Conservation (phyloP, 2,113 vertebrate genomes). For the Melanerpes formicivorus region DNA sequence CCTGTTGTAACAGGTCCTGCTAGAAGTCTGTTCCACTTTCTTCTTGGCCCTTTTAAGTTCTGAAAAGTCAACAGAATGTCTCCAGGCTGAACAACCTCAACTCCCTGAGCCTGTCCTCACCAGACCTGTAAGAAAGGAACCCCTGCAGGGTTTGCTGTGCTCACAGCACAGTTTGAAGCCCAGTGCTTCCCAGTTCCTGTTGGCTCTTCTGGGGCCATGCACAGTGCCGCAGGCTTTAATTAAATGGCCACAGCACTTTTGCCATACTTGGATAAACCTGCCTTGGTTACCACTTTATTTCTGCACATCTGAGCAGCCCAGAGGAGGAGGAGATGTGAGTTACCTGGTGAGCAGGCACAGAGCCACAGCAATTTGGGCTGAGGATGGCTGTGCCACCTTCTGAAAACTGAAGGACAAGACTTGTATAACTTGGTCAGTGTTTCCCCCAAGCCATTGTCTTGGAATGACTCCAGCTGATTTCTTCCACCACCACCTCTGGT, state of each 20-base stretch:
- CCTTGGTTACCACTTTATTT: neutral
- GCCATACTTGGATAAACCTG: rapidly evolving
- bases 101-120: too few relatives aligned
- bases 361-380: rapidly evolving
- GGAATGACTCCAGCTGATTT: neutral
- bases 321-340: rapidly evolving
- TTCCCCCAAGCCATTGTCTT: neutral
- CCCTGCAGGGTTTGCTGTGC: neutral
- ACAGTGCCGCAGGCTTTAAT: rapidly evolving
- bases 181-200: rapidly evolving
- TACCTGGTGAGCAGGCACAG: rapidly evolving
- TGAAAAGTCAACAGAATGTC: too few relatives aligned
- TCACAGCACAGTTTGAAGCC: rapidly evolving
- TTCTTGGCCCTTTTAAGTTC: too few relatives aligned
- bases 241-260: rapidly evolving
- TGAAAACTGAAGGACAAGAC: rapidly evolving
- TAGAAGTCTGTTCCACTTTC: too few relatives aligned
- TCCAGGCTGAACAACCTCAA: too few relatives aligned
- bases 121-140: neutral
- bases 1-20: too few relatives aligned
- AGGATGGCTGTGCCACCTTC: neutral
- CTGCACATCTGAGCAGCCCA: neutral
- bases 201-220: rapidly evolving
- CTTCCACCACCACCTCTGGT: neutral
- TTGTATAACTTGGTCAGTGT: rapidly evolving